Base-by-base conservation (phyloP, 2,113 vertebrate species). In the Montifringilla adamsi region DNA sequence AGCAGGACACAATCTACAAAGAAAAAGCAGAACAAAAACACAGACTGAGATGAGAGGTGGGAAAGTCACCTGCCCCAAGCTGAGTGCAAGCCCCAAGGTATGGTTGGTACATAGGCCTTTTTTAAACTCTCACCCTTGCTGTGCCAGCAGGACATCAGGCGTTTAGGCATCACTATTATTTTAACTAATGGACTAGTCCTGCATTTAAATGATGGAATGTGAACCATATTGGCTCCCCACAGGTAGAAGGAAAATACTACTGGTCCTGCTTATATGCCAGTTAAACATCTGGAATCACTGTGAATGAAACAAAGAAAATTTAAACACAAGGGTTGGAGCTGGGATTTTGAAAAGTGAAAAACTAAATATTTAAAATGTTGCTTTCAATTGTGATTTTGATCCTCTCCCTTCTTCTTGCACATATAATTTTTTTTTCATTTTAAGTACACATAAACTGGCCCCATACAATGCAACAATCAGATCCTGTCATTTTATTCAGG, bases 1-100 rank as follows among this genome's bases (percentile, higher is more conserved):
- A 83, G 81, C 70, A 95, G 87, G 80, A 90, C 68, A 89, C 13
- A 37, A 21, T 27, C 70, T 64, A 64, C 44, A 66, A 67, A 74
- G 37, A 28, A 77, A 86, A 76, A 84, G 12, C 31, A 86, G 79
- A 90, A 59, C 16, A 44, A 76, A 93, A 90, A 27, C 56, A 72
- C 33, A 83, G 76, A 22, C n/a, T 84, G 86, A 91, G 84, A 92
- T 90, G 78, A 74, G 87, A 92, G 64, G 16, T 74, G 85, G 88
- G 81, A 91, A 91, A 39, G 17, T 89, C 93, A 97, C 68, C 94
- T 95, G 84, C 55, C 66, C 15, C 44, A 33, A 80, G 74, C 77
- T 85, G 94, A 77, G 88, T 86, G 77, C 21, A 52, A 85, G 28
- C 69, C 63, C 89, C 59, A 21, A 89, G 30, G 47, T 58, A 72